Evolutionary conservation across 2,888 invertebrate genomes (phyloP).

Genomic region (Spilosoma lubricipeda): DNA sequence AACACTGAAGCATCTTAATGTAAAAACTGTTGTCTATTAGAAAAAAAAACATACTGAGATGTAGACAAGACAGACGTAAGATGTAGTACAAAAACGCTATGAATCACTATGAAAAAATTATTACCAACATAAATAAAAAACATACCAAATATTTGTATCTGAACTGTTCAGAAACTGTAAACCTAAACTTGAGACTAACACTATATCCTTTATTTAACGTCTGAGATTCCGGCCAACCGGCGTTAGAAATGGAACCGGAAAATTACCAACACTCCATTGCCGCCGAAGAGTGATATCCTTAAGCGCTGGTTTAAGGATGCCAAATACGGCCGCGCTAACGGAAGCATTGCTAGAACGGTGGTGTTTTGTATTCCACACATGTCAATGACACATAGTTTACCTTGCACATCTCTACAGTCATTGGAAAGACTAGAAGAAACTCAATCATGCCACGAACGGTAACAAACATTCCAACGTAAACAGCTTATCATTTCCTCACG

Average conservation of each 20-base stretch:
- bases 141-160: not conserved
- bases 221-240: not conserved
- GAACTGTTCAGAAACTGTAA: not conserved
- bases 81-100: too few relatives aligned
- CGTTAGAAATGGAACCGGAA: not conserved
- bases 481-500: not conserved
- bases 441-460: not conserved
- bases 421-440: not conserved
- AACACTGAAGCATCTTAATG: not conserved
- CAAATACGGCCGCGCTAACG: not conserved
- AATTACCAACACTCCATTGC: not conserved
- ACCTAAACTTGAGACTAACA: not conserved
- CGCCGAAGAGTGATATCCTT: not conserved
- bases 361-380: not conserved
- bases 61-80: too few relatives aligned
- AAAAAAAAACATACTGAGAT: too few relatives aligned
- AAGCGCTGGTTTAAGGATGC: not conserved
- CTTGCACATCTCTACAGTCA: not conserved
- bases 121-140: not conserved
- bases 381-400: not conserved
- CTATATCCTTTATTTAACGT: not conserved
- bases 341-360: not conserved
- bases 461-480: not conserved
- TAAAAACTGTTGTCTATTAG: too few relatives aligned
- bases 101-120: too few relatives aligned